Percentiles rank a stretch among this genome's conserved stretches.
phyloP scores from a whole-genome alignment of 2,888 invertebrate species.

The Andrena fulva region DNA sequence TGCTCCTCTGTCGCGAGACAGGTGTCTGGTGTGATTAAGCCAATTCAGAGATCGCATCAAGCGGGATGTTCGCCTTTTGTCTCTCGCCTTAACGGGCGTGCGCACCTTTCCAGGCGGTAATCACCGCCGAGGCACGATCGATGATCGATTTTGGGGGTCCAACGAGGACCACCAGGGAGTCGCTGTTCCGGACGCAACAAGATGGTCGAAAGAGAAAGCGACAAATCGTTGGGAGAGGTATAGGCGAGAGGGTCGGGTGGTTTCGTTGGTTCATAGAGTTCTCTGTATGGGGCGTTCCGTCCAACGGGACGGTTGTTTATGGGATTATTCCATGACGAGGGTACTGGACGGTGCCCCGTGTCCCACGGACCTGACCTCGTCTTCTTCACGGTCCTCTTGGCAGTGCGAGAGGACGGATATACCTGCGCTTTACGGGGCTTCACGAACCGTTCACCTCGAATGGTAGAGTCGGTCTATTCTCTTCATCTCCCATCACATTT shows the following conservation, averaged over 20 bases:
- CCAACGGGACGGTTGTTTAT: conserved; percentile 54
- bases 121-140: conserved; percentile 2
- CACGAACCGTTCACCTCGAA: conserved; percentile 51
- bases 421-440: conserved; percentile 59
- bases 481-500: too few relatives aligned
- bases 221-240: conserved; percentile 45
- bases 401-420: conserved; percentile 34
- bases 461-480: conserved; percentile 14
- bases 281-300: conserved; percentile 12
- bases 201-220: conserved; percentile 54
- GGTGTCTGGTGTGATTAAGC: conserved; percentile 59
- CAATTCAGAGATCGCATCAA: conserved; percentile 31
- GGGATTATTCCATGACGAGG: conserved; percentile 62
- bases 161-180: conserved; percentile 19
- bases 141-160: neutral
- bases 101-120: neutral
- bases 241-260: neutral
- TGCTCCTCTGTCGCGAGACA: conserved; percentile 23
- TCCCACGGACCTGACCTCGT: conserved; percentile 65
- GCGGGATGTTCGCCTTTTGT: neutral
- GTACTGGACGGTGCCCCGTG: conserved; percentile 38
- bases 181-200: conserved; percentile 2
- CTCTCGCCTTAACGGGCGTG: neutral
- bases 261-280: conserved; percentile 24
- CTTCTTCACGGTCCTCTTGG: conserved; percentile 43